A percentile compares a stretch with the other conserved stretches of the same genome.
These are phyloP conservation scores for Andrena fulva DNA, from an alignment of 2,888 invertebrate species.

Conservation along the genomic window DNA sequence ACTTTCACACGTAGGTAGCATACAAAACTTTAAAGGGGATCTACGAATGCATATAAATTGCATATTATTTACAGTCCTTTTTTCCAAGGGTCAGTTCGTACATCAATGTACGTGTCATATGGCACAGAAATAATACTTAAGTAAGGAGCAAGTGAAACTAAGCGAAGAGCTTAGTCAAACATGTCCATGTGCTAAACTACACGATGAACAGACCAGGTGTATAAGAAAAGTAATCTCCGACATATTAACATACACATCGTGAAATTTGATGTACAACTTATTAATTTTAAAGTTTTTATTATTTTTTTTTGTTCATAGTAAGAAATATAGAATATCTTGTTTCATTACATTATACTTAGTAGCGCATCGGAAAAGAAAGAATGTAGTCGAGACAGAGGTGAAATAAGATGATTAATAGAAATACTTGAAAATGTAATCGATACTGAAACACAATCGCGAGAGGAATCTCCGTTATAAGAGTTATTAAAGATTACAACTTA, in stretches of 20 bases:
- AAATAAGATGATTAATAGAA: conserved; percentile 40
- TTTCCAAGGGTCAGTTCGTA: conserved; percentile 34
- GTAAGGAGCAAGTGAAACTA: conserved; percentile 1
- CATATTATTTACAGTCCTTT: conserved; percentile 54
- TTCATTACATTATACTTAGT: conserved; percentile 49
- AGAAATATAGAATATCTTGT: conserved; percentile 61
- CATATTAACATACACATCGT: conserved; percentile 16
- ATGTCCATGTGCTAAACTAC: background rate
- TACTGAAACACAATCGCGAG: conserved; percentile 25
- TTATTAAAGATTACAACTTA: conserved; percentile 46
- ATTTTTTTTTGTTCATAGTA: conserved; percentile 45
- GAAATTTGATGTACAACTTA: conserved; percentile 39
- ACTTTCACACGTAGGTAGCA: conserved; percentile 51
- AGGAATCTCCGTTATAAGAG: conserved; percentile 17
- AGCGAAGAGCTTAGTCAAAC: background rate
- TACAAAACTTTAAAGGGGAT: conserved; percentile 37
- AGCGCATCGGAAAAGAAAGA: conserved; percentile 22
- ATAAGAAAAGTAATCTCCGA: background rate
- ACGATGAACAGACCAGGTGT: conserved; percentile 17
- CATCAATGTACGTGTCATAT: conserved; percentile 21
- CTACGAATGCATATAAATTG: conserved; percentile 34
- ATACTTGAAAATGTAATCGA: conserved; percentile 25
- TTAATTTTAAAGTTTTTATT: conserved; percentile 47
- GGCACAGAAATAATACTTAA: conserved; percentile 29
- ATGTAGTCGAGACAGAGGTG: conserved; percentile 7